Percentiles rank a stretch among this genome's conserved stretches.
phyloP scores from a whole-genome alignment of 1,140 invertebrate genomes.

The Stegodyphus mimosarum region DNA sequence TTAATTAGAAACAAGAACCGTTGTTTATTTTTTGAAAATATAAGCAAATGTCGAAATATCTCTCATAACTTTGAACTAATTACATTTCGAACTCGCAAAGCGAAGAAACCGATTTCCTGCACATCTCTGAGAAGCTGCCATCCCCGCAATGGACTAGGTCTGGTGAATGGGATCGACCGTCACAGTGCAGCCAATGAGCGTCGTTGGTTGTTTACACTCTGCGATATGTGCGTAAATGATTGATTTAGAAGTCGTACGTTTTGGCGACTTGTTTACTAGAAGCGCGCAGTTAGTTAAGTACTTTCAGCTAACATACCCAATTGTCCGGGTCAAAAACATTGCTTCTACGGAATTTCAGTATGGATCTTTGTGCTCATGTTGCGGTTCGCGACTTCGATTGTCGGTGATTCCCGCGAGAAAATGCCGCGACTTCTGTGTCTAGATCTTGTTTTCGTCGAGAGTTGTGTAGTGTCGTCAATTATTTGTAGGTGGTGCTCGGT shows the following conservation, averaged over 20 bases:
- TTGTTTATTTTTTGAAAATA: too few species aligned
- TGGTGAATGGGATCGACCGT: constrained; percentile 45
- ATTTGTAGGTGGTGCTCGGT: constrained; percentile 50
- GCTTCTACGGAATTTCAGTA: constrained; percentile 31
- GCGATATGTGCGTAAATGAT: constrained; percentile 61
- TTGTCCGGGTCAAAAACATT: constrained; percentile 37
- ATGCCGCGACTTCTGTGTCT: constrained; percentile 32
- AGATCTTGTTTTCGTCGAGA: constrained; percentile 27
- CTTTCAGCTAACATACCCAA: constrained; percentile 34
- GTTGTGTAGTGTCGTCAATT: constrained; percentile 34
- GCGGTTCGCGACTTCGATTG: constrained; percentile 22
- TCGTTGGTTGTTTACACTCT: constrained; percentile 59
- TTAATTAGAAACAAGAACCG: too few species aligned
- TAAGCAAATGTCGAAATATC: too few species aligned
- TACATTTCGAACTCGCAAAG: not conserved
- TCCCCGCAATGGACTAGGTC: constrained; percentile 32
- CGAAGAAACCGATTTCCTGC: not conserved
- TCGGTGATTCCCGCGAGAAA: constrained; percentile 23
- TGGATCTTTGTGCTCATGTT: constrained; percentile 12
- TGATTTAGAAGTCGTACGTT: constrained; percentile 60
- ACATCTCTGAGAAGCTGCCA: constrained; percentile 5
- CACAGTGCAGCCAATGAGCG: constrained; percentile 52
- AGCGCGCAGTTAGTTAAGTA: constrained; percentile 41
- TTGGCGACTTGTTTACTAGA: constrained; percentile 56
- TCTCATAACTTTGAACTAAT: too few species aligned